Evolutionary conservation across 2,888 invertebrate species (phyloP).

Genomic region (Chrysodeixis includens): DNA sequence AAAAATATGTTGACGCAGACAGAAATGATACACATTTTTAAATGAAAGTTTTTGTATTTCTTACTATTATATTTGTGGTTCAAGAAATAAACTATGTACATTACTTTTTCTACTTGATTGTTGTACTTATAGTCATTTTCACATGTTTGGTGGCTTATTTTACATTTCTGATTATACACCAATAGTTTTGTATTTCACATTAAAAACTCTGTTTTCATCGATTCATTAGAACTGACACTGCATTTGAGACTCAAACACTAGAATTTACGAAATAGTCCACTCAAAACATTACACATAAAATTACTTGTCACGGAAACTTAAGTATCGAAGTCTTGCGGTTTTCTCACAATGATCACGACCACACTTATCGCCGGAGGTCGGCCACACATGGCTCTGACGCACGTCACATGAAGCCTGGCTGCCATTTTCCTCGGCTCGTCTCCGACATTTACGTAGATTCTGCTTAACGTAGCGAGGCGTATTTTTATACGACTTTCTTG

Average conservation of each 20-base stretch:
- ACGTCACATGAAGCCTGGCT: constrained; percentile 61
- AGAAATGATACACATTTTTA: constrained; percentile 25
- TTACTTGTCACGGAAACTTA: constrained; percentile 41
- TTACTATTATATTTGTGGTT: constrained; percentile 22
- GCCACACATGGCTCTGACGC: constrained; percentile 62
- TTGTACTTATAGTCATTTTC: neutral
- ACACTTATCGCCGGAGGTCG: constrained; percentile 37
- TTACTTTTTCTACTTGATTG: constrained; percentile 11
- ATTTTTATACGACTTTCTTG: constrained; percentile 79
- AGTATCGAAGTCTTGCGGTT: constrained; percentile 28
- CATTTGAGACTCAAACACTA: constrained; percentile 12
- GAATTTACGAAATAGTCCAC: constrained; percentile 28
- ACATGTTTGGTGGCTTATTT: neutral
- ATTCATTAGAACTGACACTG: constrained; percentile 23
- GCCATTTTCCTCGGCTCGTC: constrained; percentile 64
- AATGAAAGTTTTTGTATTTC: constrained; percentile 17
- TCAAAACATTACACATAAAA: constrained; percentile 19
- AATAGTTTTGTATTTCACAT: constrained; percentile 5
- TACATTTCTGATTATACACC: constrained; percentile 1
- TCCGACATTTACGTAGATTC: constrained; percentile 72
- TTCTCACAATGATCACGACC: constrained; percentile 42
- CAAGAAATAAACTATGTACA: constrained; percentile 6
- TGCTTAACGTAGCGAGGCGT: constrained; percentile 72
- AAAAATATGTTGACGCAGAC: constrained; percentile 4
- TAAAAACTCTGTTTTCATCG: neutral